Evolutionary conservation across 2,888 invertebrate genomes (phyloP).

Genomic region (Philonicus albiceps): DNA sequence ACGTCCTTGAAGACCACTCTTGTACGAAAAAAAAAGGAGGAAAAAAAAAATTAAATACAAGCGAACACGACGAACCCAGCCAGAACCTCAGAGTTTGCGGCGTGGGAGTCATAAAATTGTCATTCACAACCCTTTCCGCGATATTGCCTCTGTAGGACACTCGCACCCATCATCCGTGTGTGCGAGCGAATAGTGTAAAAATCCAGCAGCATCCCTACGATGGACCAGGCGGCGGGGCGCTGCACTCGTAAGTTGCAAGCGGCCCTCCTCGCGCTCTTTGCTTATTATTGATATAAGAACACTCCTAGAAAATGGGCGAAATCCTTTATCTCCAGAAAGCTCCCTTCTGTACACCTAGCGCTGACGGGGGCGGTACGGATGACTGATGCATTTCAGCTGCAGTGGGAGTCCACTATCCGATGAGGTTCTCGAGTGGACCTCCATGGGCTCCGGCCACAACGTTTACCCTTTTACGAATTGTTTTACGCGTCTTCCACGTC

Average conservation of each 20-base stretch:
- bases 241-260: background rate
- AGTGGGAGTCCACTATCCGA: background rate
- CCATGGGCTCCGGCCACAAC: background rate
- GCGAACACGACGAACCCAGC: background rate
- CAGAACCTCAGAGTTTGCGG: background rate
- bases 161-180: background rate
- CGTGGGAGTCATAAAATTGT: slow-evolving; percentile 32
- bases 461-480: background rate
- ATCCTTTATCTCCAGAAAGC: slow-evolving; percentile 10
- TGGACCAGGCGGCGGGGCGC: background rate
- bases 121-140: slow-evolving; percentile 18
- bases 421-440: background rate
- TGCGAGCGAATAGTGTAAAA: background rate
- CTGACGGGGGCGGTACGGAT: background rate
- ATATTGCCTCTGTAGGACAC: background rate
- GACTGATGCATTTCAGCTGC: background rate
- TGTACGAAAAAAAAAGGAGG: background rate
- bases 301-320: background rate
- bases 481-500: background rate
- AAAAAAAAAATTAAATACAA: too few species aligned
- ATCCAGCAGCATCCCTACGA: slow-evolving; percentile 1
- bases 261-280: background rate
- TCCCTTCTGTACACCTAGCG: background rate
- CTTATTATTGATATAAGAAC: background rate
- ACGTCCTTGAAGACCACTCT: slow-evolving; percentile 39